phyloP scores from a whole-genome alignment of 2,797 vertebrate genomes.

The Momotus momota region DNA sequence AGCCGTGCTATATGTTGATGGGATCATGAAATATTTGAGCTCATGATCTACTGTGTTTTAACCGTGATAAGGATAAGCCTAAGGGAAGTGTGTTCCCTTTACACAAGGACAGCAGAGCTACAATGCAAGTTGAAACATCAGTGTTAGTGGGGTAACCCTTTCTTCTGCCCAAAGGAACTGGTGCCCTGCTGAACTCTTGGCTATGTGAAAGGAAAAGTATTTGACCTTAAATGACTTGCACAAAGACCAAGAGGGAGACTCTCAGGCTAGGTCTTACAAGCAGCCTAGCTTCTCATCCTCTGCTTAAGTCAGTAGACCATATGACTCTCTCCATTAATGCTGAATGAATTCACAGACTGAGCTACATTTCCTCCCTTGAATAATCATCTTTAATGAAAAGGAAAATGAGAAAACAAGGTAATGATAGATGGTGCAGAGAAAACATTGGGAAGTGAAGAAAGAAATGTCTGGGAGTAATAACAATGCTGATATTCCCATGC shows the following conservation, averaged over 20 bases:
- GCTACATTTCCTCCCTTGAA: conserved; percentile 29
- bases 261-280: neutral
- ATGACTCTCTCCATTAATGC: neutral
- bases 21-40: neutral
- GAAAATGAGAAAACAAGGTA: conserved; percentile 67
- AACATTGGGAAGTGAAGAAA: conserved; percentile 71
- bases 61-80: neutral
- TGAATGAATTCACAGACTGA: conserved; percentile 56
- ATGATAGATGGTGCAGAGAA: conserved; percentile 56
- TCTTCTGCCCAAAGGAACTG: neutral
- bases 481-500: neutral
- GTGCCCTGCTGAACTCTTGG: neutral
- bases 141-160: neutral
- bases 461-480: conserved; percentile 57
- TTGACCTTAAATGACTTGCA: conserved; percentile 34
- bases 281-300: neutral
- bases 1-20: neutral
- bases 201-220: neutral
- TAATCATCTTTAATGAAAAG: conserved; percentile 60
- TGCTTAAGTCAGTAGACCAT: neutral
- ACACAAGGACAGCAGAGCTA: neutral
- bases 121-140: neutral
- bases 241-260: neutral
- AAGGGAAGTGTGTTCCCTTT: neutral
- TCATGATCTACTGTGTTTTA: neutral